Base-by-base conservation (phyloP, 2,797 vertebrate species). In the Chrosomus eos region DNA sequence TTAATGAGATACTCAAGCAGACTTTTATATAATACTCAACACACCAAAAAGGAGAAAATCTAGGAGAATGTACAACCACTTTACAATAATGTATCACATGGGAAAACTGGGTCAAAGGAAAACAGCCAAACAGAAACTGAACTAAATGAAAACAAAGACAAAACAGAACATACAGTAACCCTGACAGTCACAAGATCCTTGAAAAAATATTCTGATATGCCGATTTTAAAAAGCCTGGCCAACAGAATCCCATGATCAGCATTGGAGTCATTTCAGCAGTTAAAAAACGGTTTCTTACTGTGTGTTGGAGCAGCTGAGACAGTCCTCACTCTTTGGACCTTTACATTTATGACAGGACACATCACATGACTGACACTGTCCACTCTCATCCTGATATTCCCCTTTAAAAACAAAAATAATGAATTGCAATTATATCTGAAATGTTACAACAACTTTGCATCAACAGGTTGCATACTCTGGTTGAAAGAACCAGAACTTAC, bases 341-440 rank as follows among this genome's bases (percentile, higher is more conserved):
- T 88, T 91, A 91, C 98, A 99, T 88, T 93, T 96, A 89, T 94
- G 89, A 92, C 98, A 99, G 0, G 95, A 96, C 82, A 87, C 86
- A 14, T 97, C 95, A 88, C 98, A 99, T 48, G 85, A 68, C 3
- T 89, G 93, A 88, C 97, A 99, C 78, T 76, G 90, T 79, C 95
- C 93, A 1, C 79, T 75, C 71, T 89, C 80, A 76, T 96, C 95
- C 82, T 94, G 90, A 88, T 96, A 98, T 92, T 97, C 93, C 64
- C 96, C 97, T 99, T 90, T 82, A 18, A 85, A 88, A 66, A 83
- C 0, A 86, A 53, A 77, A 19, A 74, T 53, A 84, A 36, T 13
- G 19, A 9, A 31, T 36, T 71, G 45, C 13, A 83, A 10, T 71
- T 36, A 73, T 48, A 64, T 14, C 8, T 70, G 38, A 83, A 26